A percentile compares a stretch with the other conserved stretches of the same genome.
These are phyloP conservation scores for Gymnopithys bicolor DNA, from an alignment of 2,797 vertebrate genomes.

Conservation along the genomic window DNA sequence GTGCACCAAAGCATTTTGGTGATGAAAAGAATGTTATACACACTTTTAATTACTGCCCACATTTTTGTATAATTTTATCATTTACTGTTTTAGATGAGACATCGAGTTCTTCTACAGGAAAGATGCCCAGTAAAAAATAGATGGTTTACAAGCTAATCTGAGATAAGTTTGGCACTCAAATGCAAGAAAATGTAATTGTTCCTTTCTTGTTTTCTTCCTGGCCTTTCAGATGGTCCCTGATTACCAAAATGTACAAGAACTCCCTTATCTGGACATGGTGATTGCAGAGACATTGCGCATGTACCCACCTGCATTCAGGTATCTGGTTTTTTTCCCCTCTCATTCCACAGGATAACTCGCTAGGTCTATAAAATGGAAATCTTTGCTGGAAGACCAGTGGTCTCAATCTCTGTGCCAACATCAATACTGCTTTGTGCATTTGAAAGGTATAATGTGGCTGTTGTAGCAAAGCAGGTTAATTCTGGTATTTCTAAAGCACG, in stretches of 20 bases:
- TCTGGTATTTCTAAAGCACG: not conserved
- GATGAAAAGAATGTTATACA: slow-evolving; percentile 45
- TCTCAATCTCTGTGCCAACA: not conserved
- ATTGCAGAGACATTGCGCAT: slow-evolving; percentile 90
- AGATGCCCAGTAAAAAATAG: slow-evolving; percentile 50
- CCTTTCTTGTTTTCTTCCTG: slow-evolving; percentile 11
- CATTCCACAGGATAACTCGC: not conserved
- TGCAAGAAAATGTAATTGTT: slow-evolving; percentile 38
- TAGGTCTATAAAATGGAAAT: not conserved
- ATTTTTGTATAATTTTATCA: slow-evolving; percentile 66
- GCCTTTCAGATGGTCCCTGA: slow-evolving; percentile 80
- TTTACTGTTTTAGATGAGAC: slow-evolving; percentile 66
- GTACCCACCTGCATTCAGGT: slow-evolving; percentile 95
- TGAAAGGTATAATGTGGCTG: not conserved
- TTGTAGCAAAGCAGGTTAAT: not conserved
- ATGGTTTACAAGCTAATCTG: slow-evolving; percentile 47
- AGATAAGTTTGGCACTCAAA: slow-evolving; percentile 25
- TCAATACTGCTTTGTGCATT: not conserved
- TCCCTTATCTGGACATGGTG: slow-evolving; percentile 95
- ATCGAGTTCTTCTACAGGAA: slow-evolving; percentile 44
- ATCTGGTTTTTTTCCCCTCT: not conserved
- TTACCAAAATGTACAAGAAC: slow-evolving; percentile 86
- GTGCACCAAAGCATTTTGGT: slow-evolving; percentile 10
- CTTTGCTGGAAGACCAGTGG: not conserved
- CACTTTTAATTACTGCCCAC: slow-evolving; percentile 69